Base-by-base conservation (phyloP, 2,797 vertebrate species). In the Phalloptychus januarius region DNA sequence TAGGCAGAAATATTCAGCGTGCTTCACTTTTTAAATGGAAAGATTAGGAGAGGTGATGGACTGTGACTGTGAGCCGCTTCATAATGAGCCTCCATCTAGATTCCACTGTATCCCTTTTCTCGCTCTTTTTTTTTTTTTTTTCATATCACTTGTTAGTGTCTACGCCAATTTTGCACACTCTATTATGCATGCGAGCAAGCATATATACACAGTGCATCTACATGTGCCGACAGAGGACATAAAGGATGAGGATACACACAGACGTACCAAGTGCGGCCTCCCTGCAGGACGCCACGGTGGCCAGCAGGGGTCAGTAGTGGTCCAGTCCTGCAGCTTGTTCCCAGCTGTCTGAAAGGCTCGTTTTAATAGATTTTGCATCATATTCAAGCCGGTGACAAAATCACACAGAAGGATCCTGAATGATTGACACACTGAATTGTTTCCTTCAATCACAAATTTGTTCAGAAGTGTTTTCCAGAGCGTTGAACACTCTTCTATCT, bases 241-340 rank as follows among this genome's bases (percentile, higher is more conserved):
- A 20, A 54, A 75, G 28, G 58, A 74, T n/a, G 73, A 71, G 44
- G 65, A 46, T 31, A 20, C 38, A 38, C 65, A 45, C 28, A 0
- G 12, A 69, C 8, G 46, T 74, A 23, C 50, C 56, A 63, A 67
- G 3, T 0, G 10, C 4, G 0, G 18, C 46, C 63, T 75, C 1
- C 0, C 73, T 92, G 93, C 82, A 90, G 77, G 80, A 76, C 44
- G 15, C 10, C 0, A 2, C 2, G 42, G 25, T 71, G 56, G 71
- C 91, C 95, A 96, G 95, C 91, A 95, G 95, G 94, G 94, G 94
- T 89, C 95, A 95, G 89, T 95, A 92, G 94, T 92, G 87, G 71
- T 94, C 94, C 86, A 88, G 85, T 45, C 40, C 78, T 88, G 79
- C 72, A 73, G 54, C 83, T 84, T 85, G 48, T 90, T 89, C 84